Base-by-base conservation (phyloP, 1,140 invertebrate genomes). In the Lasioglossum albipes region DNA sequence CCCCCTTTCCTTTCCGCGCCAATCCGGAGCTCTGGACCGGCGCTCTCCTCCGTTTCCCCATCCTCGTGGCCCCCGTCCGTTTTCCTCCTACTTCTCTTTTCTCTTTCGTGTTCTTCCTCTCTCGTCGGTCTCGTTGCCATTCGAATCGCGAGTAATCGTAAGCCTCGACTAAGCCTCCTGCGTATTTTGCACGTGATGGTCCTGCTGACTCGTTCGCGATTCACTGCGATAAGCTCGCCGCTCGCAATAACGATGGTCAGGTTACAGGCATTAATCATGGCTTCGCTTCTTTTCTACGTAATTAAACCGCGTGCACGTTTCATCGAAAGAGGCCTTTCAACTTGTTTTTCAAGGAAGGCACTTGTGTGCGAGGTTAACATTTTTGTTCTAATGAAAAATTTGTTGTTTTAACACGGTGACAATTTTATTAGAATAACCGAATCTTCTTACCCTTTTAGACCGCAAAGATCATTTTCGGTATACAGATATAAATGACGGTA, bases 111-210 rank as follows among this genome's bases (percentile, higher is more conserved):
- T 72, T 84, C 71, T 36, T 70, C 82, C 79, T 73, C 78, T 77
- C 71, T 73, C 68, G 79, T 84, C 68, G 69, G 80, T 65, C 75
- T 76, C 81, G 83, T 90, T 88, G 84, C 80, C 78, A 87, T 88
- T 87, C 88, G 83, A 79, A 84, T 74, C 86, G 85, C 82, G 85
- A 88, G 86, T 83, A 88, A 87, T 85, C 77, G 72, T 89, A 88
- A 88, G 80, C 82, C 73, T 45, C 27, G 45, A 27, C 75, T 88
- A 88, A 89, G 79, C 88, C 70, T 76, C 67, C 76, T 79, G 79
- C 85, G 79, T 88, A 88, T 88, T 87, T 88, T 84, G 66, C 79
- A 74, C 78, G 80, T 81, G 78, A 88, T 83, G 82, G 77, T 84
- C 67, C 70, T 54, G 54, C 52, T 12, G 18, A 67, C 54, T 86